These are phyloP conservation scores for Atlantisia rogersi DNA, from an alignment of 2,113 vertebrate genomes.

Conservation along the genomic window DNA sequence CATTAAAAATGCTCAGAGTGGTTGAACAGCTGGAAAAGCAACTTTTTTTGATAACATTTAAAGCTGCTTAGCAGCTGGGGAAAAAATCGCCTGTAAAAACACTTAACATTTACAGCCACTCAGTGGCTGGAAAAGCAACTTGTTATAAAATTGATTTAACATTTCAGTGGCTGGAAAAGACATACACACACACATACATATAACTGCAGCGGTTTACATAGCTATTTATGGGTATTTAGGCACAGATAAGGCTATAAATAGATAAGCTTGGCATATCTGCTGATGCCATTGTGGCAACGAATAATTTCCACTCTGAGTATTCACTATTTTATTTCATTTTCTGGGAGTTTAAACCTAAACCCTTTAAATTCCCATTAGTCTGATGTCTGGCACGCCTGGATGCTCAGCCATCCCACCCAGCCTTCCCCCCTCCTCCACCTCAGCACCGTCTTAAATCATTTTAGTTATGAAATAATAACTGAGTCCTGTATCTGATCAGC, in stretches of 20 bases:
- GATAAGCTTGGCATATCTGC: constrained; percentile 26
- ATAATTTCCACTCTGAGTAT: constrained; percentile 52
- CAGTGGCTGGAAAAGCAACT: constrained; percentile 80
- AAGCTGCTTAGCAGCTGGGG: constrained; percentile 78
- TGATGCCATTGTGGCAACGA: constrained; percentile 38
- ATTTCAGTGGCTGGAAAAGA: constrained; percentile 78
- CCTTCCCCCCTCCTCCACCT: background rate
- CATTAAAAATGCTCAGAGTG: constrained; percentile 74
- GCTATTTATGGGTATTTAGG: constrained; percentile 70
- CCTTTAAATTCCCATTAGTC: constrained; percentile 65
- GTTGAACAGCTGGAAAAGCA: constrained; percentile 78
- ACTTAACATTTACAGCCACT: constrained; percentile 83
- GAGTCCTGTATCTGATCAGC: background rate
- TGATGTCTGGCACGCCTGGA: constrained; percentile 56
- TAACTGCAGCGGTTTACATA: constrained; percentile 53
- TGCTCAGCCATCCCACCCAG: constrained; percentile 54
- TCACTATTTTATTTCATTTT: constrained; percentile 57
- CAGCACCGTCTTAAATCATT: constrained; percentile 59
- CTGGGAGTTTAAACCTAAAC: constrained; percentile 41
- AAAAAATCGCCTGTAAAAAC: constrained; percentile 80
- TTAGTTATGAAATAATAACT: constrained; percentile 21
- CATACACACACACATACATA: constrained; percentile 64
- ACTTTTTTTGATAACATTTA: constrained; percentile 69
- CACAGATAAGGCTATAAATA: constrained; percentile 66
- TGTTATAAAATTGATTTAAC: constrained; percentile 84